Base-by-base conservation (phyloP, 2,113 vertebrate species). In the Sorex fumeus region DNA sequence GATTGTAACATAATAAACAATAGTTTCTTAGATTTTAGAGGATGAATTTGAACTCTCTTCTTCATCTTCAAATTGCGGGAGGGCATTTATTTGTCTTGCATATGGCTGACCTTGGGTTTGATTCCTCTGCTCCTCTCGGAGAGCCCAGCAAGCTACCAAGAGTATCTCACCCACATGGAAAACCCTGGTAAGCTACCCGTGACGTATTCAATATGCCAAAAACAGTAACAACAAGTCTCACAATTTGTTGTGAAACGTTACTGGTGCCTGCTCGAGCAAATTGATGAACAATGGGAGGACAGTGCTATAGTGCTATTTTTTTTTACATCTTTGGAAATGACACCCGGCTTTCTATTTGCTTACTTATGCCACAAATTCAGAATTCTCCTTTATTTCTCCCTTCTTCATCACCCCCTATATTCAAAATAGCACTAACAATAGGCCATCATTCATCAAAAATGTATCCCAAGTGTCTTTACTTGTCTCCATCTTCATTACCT, bases 361-460 rank as follows among this genome's bases (percentile, higher is more conserved):
- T 81, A 60, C 3, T 70, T 27, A 50, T 30, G 28, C 1, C 34
- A 5, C 43, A 95, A 87, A 70, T 53, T 62, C 77, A 74, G 23
- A 30, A 47, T 53, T 89, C 43, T 47, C 62, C 77, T 75, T 64
- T 40, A 78, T 67, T 84, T 27, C 3, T 94, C 19, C 83, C 64
- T n/a, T 87, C 25, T 64, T 90, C 11, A 12, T 16, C 40, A 50
- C 13, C 2, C 10, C 4, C 9, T 12, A 34, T 25, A 78, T 21
- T 57, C n/a, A 90, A 45, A 84, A 13, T n/a, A 64, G 84, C 18
- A 28, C 32, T 45, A 78, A 66, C 0, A 83, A 36, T 69, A 50
- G 30, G 13, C 78, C n/a, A 62, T 84, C 43, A 43, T 30, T 75
- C 19, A 89, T 32, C 23, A 66, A 87, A 87, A 75, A 82, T 13